Conservation (phyloP, 2,797 vertebrate genomes). For the Sebastes itinus region DNA sequence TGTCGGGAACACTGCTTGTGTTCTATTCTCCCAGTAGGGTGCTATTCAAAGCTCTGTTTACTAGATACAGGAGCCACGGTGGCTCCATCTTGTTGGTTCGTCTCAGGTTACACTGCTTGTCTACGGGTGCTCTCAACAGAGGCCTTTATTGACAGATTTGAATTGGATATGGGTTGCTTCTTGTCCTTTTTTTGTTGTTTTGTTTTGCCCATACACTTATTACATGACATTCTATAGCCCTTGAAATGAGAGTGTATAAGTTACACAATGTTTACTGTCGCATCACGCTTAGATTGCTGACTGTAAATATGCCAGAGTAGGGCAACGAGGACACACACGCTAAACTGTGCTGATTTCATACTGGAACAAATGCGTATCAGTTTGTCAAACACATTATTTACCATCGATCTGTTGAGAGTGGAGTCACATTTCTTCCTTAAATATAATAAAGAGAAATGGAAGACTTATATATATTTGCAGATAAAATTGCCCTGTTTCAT, state of each 20-base stretch:
- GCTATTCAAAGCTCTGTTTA: slow-evolving; percentile 66
- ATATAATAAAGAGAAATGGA: too few relatives aligned
- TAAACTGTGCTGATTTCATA: slow-evolving; percentile 16
- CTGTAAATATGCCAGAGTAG: slow-evolving; percentile 39
- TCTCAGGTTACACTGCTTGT: slow-evolving; percentile 64
- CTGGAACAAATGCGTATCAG: slow-evolving; percentile 2
- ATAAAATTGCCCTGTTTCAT: neutral
- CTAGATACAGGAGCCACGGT: slow-evolving; percentile 55
- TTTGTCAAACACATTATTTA: neutral
- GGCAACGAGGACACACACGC: neutral
- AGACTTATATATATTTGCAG: too few relatives aligned
- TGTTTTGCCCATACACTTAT: slow-evolving; percentile 7
- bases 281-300: slow-evolving; percentile 26
- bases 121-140: slow-evolving; percentile 35
- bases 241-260: slow-evolving; percentile 40
- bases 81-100: slow-evolving; percentile 38
- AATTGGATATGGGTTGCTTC: neutral
- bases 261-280: slow-evolving; percentile 48
- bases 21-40: slow-evolving; percentile 49
- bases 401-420: too few relatives aligned
- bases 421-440: too few relatives aligned
- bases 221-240: neutral
- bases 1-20: slow-evolving; percentile 52
- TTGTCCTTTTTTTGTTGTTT: slow-evolving; percentile 41
- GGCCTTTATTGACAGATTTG: slow-evolving; percentile 28